Conservation (phyloP, 2,888 invertebrate species). For the Neoaliturus tenellus region DNA sequence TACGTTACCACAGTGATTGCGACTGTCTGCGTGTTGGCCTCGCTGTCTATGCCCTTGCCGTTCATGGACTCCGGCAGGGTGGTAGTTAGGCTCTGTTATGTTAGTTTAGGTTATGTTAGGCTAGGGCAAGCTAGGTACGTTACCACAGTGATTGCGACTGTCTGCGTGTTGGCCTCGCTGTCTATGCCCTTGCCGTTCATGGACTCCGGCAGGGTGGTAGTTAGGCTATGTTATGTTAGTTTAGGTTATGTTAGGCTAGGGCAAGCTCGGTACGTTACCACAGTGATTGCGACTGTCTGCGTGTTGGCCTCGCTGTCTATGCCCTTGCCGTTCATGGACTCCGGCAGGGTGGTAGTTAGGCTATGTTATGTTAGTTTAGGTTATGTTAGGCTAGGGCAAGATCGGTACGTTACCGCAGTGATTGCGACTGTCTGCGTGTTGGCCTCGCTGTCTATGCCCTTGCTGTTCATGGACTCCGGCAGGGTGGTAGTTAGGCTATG, state of each 20-base stretch:
- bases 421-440: slow-evolving; percentile 22
- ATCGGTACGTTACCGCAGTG: slow-evolving; percentile 37
- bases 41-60: background rate
- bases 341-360: too few species aligned
- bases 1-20: slow-evolving; percentile 17
- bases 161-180: background rate
- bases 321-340: too few species aligned
- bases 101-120: too few species aligned
- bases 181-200: slow-evolving; percentile 31
- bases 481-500: too few species aligned
- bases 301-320: slow-evolving; percentile 13
- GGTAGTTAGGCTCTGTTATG: too few species aligned
- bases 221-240: background rate
- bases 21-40: background rate
- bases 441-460: too few species aligned
- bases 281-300: background rate
- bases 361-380: too few species aligned
- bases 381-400: too few species aligned
- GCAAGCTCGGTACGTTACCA: slow-evolving; percentile 70
- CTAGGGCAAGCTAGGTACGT: too few species aligned
- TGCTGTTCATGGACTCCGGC: too few species aligned
- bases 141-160: slow-evolving; percentile 41
- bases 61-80: background rate
- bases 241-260: slow-evolving; percentile 23
- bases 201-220: slow-evolving; percentile 17